Evolutionary conservation across 2,113 vertebrate genomes (phyloP), one percentile per base, ranked within the genome.

Genomic region (Galemys pyrenaicus): DNA sequence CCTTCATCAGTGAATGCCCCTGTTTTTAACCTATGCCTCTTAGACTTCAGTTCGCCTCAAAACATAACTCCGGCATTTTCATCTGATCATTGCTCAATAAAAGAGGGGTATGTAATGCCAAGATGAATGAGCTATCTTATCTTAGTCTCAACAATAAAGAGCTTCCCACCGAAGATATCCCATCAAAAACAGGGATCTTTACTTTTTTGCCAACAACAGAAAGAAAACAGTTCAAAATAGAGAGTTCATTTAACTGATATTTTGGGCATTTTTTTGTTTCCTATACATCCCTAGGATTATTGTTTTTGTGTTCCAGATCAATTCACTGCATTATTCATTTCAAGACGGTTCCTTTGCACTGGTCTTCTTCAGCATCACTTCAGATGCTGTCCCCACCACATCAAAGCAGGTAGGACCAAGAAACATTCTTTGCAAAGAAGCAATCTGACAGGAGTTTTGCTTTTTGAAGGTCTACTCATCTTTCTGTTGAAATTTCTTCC

Each of bases 151-250:
- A 94, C 79, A 0, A 0, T 81, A 93, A 96, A 96, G 78, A 93
- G 4, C 15, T 83, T 87, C 94, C 85, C 87, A n/a, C 65, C 46
- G 94, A 80, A 94, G 97, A 93, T 95, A 71, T 77, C 85, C 97
- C 88, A 74, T 87, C 89, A 70, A 54, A 26, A 74, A 41, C 84
- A 75, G 71, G 6, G 4, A 95, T 70, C 15, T 17, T 39, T 5
- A 68, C 65, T 70, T 86, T 75, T 92, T 58, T 26, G 24, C 22
- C 65, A 78, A 65, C 30, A 67, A 64, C 6, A 54, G 32, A 44
- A 77, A 88, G 19, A 74, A 30, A 74, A 12, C 6, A 39, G 24
- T 82, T 91, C 13, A 58, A 90, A 84, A 32, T 7, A 64, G 39
- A 82, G 16, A 60, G 5, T 6, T 88, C 4, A 19, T 81, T 46